Evolutionary conservation across 1,140 invertebrate genomes (phyloP).

Genomic region (Radopholus similis): DNA sequence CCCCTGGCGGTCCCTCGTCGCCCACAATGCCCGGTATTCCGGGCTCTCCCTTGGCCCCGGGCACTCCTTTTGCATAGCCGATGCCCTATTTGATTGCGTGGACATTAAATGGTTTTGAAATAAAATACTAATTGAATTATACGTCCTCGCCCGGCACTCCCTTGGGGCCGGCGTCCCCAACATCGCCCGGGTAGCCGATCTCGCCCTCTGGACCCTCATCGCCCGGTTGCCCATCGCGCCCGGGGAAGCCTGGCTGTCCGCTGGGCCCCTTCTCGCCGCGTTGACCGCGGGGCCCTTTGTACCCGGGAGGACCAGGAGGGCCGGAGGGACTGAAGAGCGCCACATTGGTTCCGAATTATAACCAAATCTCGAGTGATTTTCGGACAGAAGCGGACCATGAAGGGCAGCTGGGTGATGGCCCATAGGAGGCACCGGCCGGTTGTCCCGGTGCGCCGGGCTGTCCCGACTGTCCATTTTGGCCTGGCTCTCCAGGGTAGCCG

Average conservation of each 20-base stretch:
- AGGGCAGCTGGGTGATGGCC: neutral
- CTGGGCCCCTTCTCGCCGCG: constrained; percentile 37
- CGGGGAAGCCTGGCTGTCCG: constrained; percentile 29
- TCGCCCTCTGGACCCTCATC: neutral
- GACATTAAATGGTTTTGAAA: too few relatives aligned
- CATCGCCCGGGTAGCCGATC: neutral
- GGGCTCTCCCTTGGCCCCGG: constrained; percentile 36
- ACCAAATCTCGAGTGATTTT: neutral
- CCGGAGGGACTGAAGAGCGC: constrained; percentile 26
- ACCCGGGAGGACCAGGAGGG: constrained; percentile 36
- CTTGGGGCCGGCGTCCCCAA: neutral
- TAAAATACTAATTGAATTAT: constrained; percentile 15
- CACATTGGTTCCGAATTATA: too few relatives aligned
- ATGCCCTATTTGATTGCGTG: constrained; percentile 20
- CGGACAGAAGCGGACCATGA: neutral
- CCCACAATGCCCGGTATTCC: constrained; percentile 24
- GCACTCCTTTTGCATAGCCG: constrained; percentile 31
- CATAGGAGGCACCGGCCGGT: neutral
- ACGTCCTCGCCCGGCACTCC: constrained; percentile 19
- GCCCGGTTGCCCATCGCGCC: constrained; percentile 16
- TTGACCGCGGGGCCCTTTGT: constrained; percentile 35
- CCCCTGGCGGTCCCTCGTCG: constrained; percentile 36
- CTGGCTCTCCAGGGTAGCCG: neutral
- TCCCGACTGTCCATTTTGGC: neutral
- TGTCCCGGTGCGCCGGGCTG: constrained; percentile 9